A percentile compares a stretch with the other conserved stretches of the same genome.
phyloP scores from a whole-genome alignment of 2,888 invertebrate species.

The Frankliniella fusca region DNA sequence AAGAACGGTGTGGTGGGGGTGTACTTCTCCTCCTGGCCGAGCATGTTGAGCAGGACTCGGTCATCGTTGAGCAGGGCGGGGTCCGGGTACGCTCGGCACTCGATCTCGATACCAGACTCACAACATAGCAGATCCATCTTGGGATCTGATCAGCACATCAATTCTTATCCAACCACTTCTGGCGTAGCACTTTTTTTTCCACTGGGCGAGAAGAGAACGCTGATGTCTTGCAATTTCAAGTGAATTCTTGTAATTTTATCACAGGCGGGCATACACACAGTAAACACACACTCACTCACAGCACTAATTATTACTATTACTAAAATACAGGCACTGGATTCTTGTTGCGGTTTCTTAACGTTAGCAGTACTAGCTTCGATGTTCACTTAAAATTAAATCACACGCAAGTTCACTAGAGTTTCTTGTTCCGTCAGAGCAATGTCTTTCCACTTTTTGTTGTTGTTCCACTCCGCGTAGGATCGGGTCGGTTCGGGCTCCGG shows the following conservation, averaged over 20 bases:
- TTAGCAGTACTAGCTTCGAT: conserved; percentile 27
- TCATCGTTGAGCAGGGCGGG: conserved; percentile 69
- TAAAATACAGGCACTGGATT: conserved; percentile 27
- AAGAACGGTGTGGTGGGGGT: conserved; percentile 73
- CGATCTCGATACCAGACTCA: conserved; percentile 45
- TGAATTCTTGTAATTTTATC: not conserved
- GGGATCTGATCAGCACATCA: conserved; percentile 29
- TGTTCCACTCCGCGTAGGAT: not conserved
- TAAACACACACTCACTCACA: conserved; percentile 27
- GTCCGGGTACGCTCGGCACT: conserved; percentile 60
- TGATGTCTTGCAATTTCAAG: too few species aligned
- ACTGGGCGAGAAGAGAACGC: too few species aligned
- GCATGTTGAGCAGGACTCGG: conserved; percentile 74
- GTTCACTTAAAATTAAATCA: not conserved
- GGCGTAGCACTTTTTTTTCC: too few species aligned
- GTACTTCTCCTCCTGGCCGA: conserved; percentile 81
- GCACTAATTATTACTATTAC: too few species aligned
- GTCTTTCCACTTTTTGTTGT: not conserved
- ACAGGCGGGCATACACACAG: not conserved
- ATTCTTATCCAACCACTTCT: not conserved
- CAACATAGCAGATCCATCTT: conserved; percentile 51
- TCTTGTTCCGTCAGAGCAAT: not conserved
- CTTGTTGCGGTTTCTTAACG: not conserved
- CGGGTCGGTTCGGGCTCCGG: too few species aligned
- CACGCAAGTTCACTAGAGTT: not conserved